Base-by-base conservation (phyloP, 2,797 vertebrate species). In the Cryptoblepharus egeriae region DNA sequence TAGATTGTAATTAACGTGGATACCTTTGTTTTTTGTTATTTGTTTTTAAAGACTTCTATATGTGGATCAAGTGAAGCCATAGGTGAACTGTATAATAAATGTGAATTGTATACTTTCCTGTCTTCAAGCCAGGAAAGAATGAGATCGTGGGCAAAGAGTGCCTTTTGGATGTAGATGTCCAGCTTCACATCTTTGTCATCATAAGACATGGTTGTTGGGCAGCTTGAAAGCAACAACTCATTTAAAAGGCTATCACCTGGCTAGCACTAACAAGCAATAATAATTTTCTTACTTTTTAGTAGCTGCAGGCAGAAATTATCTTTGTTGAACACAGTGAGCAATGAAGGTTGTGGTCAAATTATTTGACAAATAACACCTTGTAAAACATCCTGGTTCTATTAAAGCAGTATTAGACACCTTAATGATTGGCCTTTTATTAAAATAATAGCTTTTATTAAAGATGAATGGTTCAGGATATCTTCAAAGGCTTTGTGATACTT, bases 211-310 rank as follows among this genome's bases (percentile, higher is more conserved):
- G 84, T 81, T 78, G 69, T 75, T 82, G 67, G 80, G 78, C 91
- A 89, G 87, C 92, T 85, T 82, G 80, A 78, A 91, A 87, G 82
- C 77, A 81, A n/a, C 37, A 60, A 76, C 49, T 86, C 78, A 82
- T 73, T 80, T 61, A 86, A 90, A 89, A 30, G 77, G 77, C 83
- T 88, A 85, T 81, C 85, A 83, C 74, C 70, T 16, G 75, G 64
- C 77, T 91, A 85, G 88, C 91, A 89, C 60, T 85, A 85, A 90
- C 93, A 94, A 92, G 67, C 94, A 93, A 92, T 85, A 95, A 60
- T 84, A 93, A 93, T 95, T 94, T 93, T 82, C 80, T 85, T 67
- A 16, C 24, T 81, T 91, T 92, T 86, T 45, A 77, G 32, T 85
- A 86, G 84, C 88, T 92, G 79, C 75, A 55, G 81, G 84, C 82